Evolutionary conservation across 2,888 invertebrate genomes (phyloP).

Genomic region (Drosophila fulvimacula): DNA sequence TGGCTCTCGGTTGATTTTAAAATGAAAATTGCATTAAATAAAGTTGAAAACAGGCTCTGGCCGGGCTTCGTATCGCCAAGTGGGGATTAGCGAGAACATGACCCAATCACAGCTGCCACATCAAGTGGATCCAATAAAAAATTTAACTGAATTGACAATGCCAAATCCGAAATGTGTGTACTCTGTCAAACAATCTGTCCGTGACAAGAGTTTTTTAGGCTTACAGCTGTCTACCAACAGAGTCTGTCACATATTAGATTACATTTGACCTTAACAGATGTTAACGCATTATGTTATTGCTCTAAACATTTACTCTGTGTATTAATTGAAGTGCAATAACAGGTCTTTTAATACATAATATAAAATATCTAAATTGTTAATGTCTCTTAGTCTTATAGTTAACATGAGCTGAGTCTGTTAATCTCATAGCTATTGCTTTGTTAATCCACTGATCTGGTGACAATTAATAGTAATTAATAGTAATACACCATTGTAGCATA

Average conservation of each 20-base stretch:
- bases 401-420: background rate
- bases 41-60: conserved; percentile 64
- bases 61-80: conserved; percentile 35
- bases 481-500: background rate
- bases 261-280: too few relatives aligned
- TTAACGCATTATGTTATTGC: too few relatives aligned
- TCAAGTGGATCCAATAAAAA: conserved; percentile 28
- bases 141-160: background rate
- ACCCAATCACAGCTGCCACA: conserved; percentile 58
- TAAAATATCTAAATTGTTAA: background rate
- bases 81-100: conserved; percentile 65
- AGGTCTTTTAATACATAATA: background rate
- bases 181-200: conserved; percentile 5
- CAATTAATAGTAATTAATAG: background rate
- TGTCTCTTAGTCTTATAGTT: too few relatives aligned
- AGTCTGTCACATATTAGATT: too few relatives aligned
- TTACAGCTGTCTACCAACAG: background rate
- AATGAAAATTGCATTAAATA: conserved; percentile 65
- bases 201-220: too few relatives aligned
- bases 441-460: background rate
- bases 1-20: conserved; percentile 25
- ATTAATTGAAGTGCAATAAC: too few relatives aligned
- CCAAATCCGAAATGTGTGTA: conserved; percentile 3
- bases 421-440: background rate
- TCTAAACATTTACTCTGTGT: too few relatives aligned